These are phyloP conservation scores for Condylura cristata DNA, from an alignment of 2,113 vertebrate genomes.

Conservation along the genomic window DNA sequence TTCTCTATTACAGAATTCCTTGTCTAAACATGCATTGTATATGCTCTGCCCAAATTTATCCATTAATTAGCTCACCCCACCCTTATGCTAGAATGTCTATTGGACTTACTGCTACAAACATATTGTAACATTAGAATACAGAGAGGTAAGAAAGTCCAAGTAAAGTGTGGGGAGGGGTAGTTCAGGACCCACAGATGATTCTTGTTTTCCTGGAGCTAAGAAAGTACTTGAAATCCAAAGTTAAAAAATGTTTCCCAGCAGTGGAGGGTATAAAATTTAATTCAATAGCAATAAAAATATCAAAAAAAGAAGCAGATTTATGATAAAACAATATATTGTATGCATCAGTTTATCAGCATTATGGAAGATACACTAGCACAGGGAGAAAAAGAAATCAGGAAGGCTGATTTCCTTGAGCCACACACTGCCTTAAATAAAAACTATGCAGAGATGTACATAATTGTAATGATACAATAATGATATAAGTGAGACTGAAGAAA, in stretches of 20 bases:
- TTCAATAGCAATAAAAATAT: background rate
- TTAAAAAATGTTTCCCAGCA: background rate
- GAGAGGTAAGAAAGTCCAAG: background rate
- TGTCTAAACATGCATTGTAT: background rate
- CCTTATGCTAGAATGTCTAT: background rate
- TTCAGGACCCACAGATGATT: background rate
- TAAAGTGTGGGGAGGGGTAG: background rate
- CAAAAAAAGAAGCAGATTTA: background rate
- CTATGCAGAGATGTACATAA: background rate
- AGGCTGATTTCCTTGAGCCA: background rate
- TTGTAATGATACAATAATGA: background rate
- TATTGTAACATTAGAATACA: background rate
- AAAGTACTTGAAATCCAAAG: background rate
- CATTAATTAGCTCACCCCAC: background rate
- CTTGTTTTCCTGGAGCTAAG: background rate
- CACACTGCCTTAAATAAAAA: background rate
- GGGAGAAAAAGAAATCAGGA: background rate
- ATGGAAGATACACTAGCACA: background rate
- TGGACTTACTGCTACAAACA: background rate
- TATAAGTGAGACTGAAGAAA: background rate
- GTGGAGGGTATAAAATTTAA: background rate
- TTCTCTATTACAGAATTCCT: background rate
- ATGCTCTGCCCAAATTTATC: background rate
- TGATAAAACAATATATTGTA: background rate
- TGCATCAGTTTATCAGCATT: background rate